These are phyloP conservation scores for Cotesia congregata DNA, from an alignment of 2,888 invertebrate genomes.

Conservation along the genomic window DNA sequence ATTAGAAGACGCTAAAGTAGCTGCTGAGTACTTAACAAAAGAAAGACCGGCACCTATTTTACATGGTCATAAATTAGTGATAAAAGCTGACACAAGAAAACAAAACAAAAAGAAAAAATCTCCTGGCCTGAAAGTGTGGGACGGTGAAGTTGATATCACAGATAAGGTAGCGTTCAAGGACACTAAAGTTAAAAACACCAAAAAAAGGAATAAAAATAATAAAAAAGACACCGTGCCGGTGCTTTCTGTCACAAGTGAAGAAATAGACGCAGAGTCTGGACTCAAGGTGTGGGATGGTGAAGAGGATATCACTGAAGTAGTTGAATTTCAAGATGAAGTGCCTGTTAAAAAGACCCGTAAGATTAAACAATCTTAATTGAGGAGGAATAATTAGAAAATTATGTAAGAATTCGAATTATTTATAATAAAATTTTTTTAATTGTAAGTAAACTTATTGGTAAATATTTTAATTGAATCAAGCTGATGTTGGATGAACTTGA, in stretches of 20 bases:
- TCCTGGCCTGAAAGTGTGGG: slow-evolving; percentile 41
- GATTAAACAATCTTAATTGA: slow-evolving; percentile 17
- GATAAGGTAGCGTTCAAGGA: slow-evolving; percentile 26
- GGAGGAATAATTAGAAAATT: slow-evolving; percentile 7
- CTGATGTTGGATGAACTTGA: too few relatives aligned
- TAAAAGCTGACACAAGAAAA: slow-evolving; percentile 51
- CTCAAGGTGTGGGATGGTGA: slow-evolving; percentile 34
- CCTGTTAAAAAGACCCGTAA: slow-evolving; percentile 8
- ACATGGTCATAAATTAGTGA: slow-evolving; percentile 47
- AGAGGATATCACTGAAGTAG: slow-evolving; percentile 33
- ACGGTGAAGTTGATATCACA: slow-evolving; percentile 23
- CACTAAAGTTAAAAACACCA: neutral
- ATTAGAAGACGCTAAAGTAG: slow-evolving; percentile 48
- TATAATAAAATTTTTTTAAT: neutral
- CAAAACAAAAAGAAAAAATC: slow-evolving; percentile 42
- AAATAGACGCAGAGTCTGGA: neutral
- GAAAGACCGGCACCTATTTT: slow-evolving; percentile 52
- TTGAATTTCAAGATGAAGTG: slow-evolving; percentile 35
- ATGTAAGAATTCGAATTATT: slow-evolving; percentile 10
- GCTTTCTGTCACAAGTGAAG: neutral
- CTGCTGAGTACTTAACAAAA: slow-evolving; percentile 54
- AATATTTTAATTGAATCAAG: too few relatives aligned
- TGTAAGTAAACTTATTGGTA: neutral
- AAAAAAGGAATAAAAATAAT: slow-evolving; percentile 25
- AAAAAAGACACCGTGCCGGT: neutral